These are phyloP conservation scores for Sebastes iracundus DNA, from an alignment of 2,797 vertebrate species.

Conservation along the genomic window DNA sequence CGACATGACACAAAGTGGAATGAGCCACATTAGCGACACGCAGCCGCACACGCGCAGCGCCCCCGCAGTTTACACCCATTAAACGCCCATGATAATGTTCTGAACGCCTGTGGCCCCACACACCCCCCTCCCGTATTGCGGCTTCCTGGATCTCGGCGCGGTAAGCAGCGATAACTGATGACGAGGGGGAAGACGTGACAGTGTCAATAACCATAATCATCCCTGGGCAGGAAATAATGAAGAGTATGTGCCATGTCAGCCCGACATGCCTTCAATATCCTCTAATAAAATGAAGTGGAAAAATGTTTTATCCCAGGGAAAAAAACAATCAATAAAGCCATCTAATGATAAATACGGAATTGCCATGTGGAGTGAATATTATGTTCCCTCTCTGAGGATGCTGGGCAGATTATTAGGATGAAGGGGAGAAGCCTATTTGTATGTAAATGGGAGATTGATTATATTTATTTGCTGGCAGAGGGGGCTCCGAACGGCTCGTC, in stretches of 20 bases:
- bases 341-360: slow-evolving; percentile 84
- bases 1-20: slow-evolving; percentile 90
- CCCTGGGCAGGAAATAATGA: slow-evolving; percentile 87
- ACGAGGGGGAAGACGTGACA: slow-evolving; percentile 85
- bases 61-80: slow-evolving; percentile 69
- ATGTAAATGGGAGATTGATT: slow-evolving; percentile 88
- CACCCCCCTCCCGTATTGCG: background rate
- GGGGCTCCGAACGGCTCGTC: slow-evolving; percentile 40
- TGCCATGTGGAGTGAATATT: slow-evolving; percentile 77
- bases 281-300: slow-evolving; percentile 83
- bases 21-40: slow-evolving; percentile 82
- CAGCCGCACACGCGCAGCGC: slow-evolving; percentile 28
- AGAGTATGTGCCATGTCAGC: slow-evolving; percentile 78
- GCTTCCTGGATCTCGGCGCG: slow-evolving; percentile 40
- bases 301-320: slow-evolving; percentile 18
- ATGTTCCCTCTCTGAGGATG: slow-evolving; percentile 76
- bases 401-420: slow-evolving; percentile 76
- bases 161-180: slow-evolving; percentile 87
- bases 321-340: slow-evolving; percentile 84
- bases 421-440: slow-evolving; percentile 83
- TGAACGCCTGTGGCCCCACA: slow-evolving; percentile 16
- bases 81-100: slow-evolving; percentile 66
- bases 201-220: slow-evolving; percentile 90
- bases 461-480: slow-evolving; percentile 85
- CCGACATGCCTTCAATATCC: slow-evolving; percentile 82